Evolutionary conservation across 2,797 vertebrate genomes (phyloP).

Genomic region (Cheirogaleus major): DNA sequence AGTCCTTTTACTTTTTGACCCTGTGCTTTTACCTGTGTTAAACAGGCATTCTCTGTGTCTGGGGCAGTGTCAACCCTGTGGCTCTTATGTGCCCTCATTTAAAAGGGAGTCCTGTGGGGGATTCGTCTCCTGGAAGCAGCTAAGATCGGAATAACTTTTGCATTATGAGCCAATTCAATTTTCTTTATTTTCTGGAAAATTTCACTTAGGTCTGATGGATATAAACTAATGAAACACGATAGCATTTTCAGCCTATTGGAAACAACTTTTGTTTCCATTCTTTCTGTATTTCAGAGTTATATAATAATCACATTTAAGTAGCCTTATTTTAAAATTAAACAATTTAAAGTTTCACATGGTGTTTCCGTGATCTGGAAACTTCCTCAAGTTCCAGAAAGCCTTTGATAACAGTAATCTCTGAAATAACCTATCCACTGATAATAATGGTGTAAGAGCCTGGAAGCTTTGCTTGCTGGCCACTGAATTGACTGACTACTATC

Average conservation of each 20-base stretch:
- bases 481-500: not conserved
- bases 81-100: not conserved
- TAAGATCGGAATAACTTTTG: not conserved
- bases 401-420: not conserved
- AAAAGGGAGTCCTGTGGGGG: not conserved
- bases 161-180: not conserved
- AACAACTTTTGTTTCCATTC: not conserved
- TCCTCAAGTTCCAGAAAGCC: not conserved
- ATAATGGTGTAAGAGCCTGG: not conserved
- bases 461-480: not conserved
- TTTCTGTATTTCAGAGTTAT: not conserved
- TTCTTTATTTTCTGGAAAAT: constrained; percentile 23
- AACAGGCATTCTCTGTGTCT: not conserved
- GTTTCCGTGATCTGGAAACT: not conserved
- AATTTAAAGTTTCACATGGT: not conserved
- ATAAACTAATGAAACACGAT: not conserved
- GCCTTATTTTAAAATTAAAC: constrained; percentile 36
- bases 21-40: not conserved
- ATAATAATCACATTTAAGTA: constrained; percentile 1
- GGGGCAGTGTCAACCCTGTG: too few relatives aligned
- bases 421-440: not conserved
- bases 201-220: not conserved
- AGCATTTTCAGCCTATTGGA: not conserved
- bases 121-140: not conserved
- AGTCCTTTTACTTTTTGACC: not conserved